Evolutionary conservation across 2,797 vertebrate genomes (phyloP).

Genomic region (Notoglanidium macrostoma): DNA sequence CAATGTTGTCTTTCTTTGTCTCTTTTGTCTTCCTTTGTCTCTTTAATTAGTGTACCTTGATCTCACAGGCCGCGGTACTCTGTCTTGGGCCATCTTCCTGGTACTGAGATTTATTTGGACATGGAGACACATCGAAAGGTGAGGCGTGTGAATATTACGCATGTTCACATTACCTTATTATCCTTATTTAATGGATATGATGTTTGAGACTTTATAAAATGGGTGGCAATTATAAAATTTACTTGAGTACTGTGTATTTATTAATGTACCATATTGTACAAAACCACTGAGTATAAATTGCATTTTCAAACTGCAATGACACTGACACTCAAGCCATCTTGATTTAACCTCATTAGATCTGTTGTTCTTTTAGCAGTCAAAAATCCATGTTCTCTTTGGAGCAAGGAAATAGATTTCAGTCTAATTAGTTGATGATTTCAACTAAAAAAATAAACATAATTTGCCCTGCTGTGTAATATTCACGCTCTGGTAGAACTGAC

Average conservation of each 20-base stretch:
- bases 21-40: not conserved
- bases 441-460: not conserved
- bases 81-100: constrained; percentile 76
- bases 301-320: not conserved
- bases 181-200: not conserved
- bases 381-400: not conserved
- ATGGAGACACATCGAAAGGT: constrained; percentile 75
- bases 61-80: constrained; percentile 75
- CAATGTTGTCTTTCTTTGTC: not conserved
- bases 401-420: not conserved
- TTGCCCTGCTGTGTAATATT: not conserved
- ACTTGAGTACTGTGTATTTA: too few relatives aligned
- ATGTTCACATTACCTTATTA: not conserved
- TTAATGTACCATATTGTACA: not conserved
- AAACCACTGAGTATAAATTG: not conserved
- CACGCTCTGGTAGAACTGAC: not conserved
- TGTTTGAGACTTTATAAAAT: not conserved
- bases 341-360: not conserved
- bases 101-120: constrained; percentile 80
- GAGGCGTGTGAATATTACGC: constrained; percentile 10
- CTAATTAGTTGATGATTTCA: not conserved
- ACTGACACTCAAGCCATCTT: not conserved
- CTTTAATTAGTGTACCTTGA: not conserved
- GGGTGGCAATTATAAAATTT: not conserved
- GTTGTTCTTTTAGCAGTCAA: not conserved